Evolutionary conservation across 2,888 invertebrate genomes (phyloP), one percentile per base, ranked within the genome.

Genomic region (Tenodera sinensis): DNA sequence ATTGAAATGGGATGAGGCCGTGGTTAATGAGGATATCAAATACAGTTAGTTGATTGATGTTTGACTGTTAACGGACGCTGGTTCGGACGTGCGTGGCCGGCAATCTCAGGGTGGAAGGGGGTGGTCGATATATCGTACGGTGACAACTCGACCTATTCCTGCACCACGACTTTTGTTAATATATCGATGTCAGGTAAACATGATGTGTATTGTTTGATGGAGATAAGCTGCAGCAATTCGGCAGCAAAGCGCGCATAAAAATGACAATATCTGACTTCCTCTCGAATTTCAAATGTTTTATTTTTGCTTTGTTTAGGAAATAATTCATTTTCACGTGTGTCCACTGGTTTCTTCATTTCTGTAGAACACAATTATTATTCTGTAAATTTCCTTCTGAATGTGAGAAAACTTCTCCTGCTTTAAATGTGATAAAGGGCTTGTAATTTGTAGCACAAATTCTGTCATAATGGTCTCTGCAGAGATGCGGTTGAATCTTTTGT

Each of bases 21-120:
- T 83, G 87, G 87, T 83, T 87, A 87, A 87, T 87, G 87, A 87
- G 87, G 87, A 87, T 87, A 87, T 87, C 87, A 87, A 87, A 87
- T 87, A 87, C 87, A 87, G 83, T 87, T 87, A 87, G 82, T 87
- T 87, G 82, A 87, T 87, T 87, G 87, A 83, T 87, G 87, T 87
- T 87, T 87, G 83, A 34, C 83, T 87, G 87, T 28, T 71, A 71
- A 71, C 30, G 83, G 34, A 87, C 81, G 87, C 15, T 87, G 87
- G 87, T 83, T 87, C 27, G 34, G 87, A 87, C 87, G 54, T 71
- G 54, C 54, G 42, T 71, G 54, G 20, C 54, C 42, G 12, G 42
- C 42, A 42, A 42, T 42, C 42, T 42, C 42, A 42, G 42, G 42
- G 42, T 71, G 54, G 54, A 20, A 71, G 54, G 54, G 25, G 54